Evolutionary conservation across 2,888 invertebrate genomes (phyloP), one percentile per base, ranked within the genome.

Genomic region (Monochamus alternatus): DNA sequence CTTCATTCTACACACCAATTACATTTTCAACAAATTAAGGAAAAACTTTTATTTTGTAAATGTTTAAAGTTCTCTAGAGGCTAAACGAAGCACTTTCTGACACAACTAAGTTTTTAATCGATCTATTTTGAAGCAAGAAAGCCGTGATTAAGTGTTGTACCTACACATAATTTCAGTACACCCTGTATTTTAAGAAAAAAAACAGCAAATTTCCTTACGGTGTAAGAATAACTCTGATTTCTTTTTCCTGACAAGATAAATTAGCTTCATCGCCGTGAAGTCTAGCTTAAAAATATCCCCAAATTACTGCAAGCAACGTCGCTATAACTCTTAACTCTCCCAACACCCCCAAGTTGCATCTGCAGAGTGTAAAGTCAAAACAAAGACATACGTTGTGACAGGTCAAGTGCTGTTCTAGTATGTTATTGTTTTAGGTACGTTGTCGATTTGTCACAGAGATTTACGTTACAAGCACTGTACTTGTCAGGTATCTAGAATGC

Each of bases 361-460:
- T 51, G 30, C 65, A 51, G 52, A 31, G 51, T 65, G 31, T 51
- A 31, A 75, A 75, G 71, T 75, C 75, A 75, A 65, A 71, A 71
- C 75, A 71, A 58, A 66, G 38, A 73, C 31, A 22, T 43, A 32
- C n/a, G 68, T 31, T 70, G 52, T 47, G 38, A 31, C 12, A 38
- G 43, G n/a, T 60, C 52, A 38, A 51, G 59, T 71, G 60, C 79
- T 83, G 38, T 38, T 5, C 38, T 38, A 38, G 84, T 82, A 84
- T 81, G 81, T 58, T 38, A 67, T 67, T 67, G 67, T 58, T 55
- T 55, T 38, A 14, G 38, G 14, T 32, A 58, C 83, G 84, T 86
- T 86, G 86, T 86, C 86, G 86, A 85, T 86, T 86, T 86, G 86
- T 86, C 86, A 86, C 80, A 79, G 82, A 85, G 86, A 86, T 86